Conservation (phyloP, 2,888 invertebrate genomes). For the Leptothorax acervorum region DNA sequence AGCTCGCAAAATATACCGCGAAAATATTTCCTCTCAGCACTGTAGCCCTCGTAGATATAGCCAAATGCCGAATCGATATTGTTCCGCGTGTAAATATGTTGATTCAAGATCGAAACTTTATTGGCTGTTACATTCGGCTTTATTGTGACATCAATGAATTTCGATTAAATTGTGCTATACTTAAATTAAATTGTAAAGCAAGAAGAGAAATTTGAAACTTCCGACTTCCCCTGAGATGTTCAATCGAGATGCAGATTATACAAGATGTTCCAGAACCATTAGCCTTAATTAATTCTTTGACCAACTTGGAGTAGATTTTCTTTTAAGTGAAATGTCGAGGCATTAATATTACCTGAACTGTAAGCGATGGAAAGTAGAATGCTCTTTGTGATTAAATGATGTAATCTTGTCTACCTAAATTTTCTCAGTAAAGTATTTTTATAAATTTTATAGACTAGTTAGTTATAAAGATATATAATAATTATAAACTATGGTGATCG, state of each 20-base stretch:
- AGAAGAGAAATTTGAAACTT: conserved; percentile 39
- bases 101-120: conserved; percentile 9
- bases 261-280: conserved; percentile 33
- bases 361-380: conserved; percentile 15
- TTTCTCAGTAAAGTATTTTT: not conserved
- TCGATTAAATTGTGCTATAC: conserved; percentile 31
- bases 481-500: not conserved
- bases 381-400: not conserved
- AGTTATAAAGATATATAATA: not conserved
- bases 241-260: conserved; percentile 36
- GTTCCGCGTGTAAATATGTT: conserved; percentile 11
- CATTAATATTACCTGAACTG: conserved; percentile 27
- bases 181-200: conserved; percentile 42
- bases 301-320: conserved; percentile 31
- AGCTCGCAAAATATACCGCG: conserved; percentile 47
- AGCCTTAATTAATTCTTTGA: conserved; percentile 53
- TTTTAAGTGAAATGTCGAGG: conserved; percentile 18
- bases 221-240: conserved; percentile 27
- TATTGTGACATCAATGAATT: conserved; percentile 43
- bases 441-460: not conserved
- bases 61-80: not conserved
- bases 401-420: not conserved
- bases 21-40: conserved; percentile 52
- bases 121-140: conserved; percentile 12
- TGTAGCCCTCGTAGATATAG: too few species aligned